Evolutionary conservation across 2,113 vertebrate genomes (phyloP).

Genomic region (Paralichthys olivaceus): DNA sequence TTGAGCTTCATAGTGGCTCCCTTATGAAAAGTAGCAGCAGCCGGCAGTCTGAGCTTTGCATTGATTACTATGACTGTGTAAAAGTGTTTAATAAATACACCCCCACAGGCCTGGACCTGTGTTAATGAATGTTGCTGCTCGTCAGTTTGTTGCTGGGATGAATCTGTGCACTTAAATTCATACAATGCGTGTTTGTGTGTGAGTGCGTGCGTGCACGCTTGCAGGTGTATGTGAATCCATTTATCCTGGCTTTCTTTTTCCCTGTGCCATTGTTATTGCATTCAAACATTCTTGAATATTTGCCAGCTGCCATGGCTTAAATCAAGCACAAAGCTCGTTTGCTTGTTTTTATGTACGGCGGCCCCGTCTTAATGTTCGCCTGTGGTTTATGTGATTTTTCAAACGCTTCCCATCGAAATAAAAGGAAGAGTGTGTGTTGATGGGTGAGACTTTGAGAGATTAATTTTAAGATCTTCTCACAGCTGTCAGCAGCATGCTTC

Average conservation of each 20-base stretch:
- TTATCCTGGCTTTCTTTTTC: constrained; percentile 6
- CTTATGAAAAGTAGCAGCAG: constrained; percentile 28
- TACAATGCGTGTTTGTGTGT: not conserved
- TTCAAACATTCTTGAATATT: constrained; percentile 33
- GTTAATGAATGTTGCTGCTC: constrained; percentile 48
- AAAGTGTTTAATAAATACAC: constrained; percentile 66
- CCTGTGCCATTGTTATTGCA: constrained; percentile 27
- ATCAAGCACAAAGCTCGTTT: constrained; percentile 2
- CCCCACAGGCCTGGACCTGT: constrained; percentile 44
- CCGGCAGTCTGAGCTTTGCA: constrained; percentile 49
- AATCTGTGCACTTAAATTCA: constrained; percentile 29
- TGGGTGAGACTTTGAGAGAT: constrained; percentile 24
- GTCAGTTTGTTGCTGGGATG: constrained; percentile 54
- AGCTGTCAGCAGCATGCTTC: constrained; percentile 40
- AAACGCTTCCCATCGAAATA: constrained; percentile 11
- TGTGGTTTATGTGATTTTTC: constrained; percentile 14
- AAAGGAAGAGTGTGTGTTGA: constrained; percentile 1
- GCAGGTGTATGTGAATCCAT: constrained; percentile 51
- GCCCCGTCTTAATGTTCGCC: constrained; percentile 7
- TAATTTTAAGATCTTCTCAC: not conserved
- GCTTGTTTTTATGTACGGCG: constrained; percentile 15
- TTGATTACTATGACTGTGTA: constrained; percentile 43
- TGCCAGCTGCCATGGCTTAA: constrained; percentile 27
- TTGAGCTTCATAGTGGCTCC: not conserved
- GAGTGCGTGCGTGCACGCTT: constrained; percentile 8